phyloP scores from a whole-genome alignment of 2,888 invertebrate species.

The Xanthorhoe designata region DNA sequence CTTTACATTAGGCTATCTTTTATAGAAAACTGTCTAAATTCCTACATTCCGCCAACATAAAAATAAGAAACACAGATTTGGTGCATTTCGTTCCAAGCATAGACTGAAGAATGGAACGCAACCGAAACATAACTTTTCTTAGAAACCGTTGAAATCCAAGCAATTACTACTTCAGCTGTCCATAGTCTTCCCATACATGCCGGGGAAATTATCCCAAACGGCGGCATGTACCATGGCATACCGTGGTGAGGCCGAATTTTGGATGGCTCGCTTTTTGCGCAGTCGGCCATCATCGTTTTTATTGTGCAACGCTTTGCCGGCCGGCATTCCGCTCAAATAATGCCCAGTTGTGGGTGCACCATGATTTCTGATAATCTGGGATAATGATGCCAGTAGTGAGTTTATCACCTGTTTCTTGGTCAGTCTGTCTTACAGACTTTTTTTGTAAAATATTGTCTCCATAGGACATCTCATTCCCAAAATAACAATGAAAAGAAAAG shows the following conservation, averaged over 20 bases:
- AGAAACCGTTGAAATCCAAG: conserved; percentile 3
- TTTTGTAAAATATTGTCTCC: too few species aligned
- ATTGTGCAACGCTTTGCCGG: conserved; percentile 58
- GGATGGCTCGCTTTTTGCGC: conserved; percentile 48
- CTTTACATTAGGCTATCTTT: too few species aligned
- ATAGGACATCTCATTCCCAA: too few species aligned
- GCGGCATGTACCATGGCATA: conserved; percentile 33
- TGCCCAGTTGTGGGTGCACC: conserved; percentile 52
- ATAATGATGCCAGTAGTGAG: not conserved
- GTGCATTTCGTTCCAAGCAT: not conserved
- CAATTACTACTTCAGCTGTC: conserved; percentile 4
- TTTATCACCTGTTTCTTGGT: not conserved
- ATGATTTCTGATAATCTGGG: conserved; percentile 28
- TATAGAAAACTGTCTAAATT: too few species aligned
- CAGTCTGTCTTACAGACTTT: too few species aligned
- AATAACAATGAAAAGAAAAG: too few species aligned
- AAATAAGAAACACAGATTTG: not conserved
- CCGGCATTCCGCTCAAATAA: conserved; percentile 77
- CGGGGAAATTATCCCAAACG: conserved; percentile 27
- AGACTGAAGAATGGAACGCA: not conserved
- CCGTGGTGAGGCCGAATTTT: conserved; percentile 31
- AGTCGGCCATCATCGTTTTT: conserved; percentile 73
- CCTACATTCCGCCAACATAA: too few species aligned
- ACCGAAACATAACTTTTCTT: not conserved
- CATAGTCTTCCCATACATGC: conserved; percentile 21